Evolutionary conservation across 53 echinoderm and acorn worm species (phyloP), one percentile per base, ranked within the genome.

Genomic region (Temnopleurus reevesii): DNA sequence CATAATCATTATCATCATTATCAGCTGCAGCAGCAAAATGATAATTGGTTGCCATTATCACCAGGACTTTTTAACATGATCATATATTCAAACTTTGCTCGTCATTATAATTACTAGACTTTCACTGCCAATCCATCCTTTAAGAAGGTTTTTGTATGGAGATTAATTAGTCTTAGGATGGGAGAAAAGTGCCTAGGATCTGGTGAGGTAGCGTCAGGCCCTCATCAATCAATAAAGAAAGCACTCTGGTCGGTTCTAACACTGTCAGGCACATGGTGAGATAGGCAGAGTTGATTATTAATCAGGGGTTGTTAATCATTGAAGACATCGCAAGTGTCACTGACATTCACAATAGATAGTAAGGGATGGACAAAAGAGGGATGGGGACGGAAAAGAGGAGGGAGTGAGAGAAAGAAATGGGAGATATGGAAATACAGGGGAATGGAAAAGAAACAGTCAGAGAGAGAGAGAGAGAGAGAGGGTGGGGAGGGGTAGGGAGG

Each of bases 251-350:
- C 9, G 45, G 46, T 71, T 65, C 21, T 46, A 79, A 47, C 46
- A 28, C 47, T 29, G 27, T 8, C 79, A 46, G 46, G 41, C 79
- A 79, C 79, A 79, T 79, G 79, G 28, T 79, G 15, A 79, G 79
- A 46, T 79, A 26, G 12, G 3, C 49, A 79, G 46, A 55, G 83
- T 55, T 83, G 83, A 83, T 83, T 55, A 83, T 83, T 83, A 83
- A 83, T 55, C 83, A 30, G 55, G 54, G 21, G 36, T 53, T 36
- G 55, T 83, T 55, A 83, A 83, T 83, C 83, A 83, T 83, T 83
- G 83, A 55, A 53, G 55, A 83, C 36, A 55, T 17, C 34, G 53
- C 83, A 46, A 83, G 83, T 83, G 79, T 79, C 47, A 79, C 2
- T 79, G 79, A 49, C 79, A 49, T 49, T 79, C 46, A 49, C 5